A percentile compares a stretch with the other conserved stretches of the same genome.
phyloP scores from a whole-genome alignment of 2,888 invertebrate species.

The Mechanitis mazaeus region DNA sequence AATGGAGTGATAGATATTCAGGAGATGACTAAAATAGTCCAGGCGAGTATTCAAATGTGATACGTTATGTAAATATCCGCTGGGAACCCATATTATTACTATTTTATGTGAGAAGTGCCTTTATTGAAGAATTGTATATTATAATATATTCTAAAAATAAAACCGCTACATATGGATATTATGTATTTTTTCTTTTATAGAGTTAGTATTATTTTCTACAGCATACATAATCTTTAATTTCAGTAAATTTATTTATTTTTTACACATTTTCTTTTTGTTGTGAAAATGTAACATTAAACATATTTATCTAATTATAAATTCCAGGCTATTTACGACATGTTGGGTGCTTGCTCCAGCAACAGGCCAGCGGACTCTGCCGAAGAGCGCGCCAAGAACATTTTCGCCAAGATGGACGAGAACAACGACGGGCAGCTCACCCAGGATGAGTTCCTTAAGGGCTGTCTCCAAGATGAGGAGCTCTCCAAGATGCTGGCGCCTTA shows the following conservation, averaged over 20 bases:
- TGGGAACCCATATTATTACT: neutral
- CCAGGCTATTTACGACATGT: constrained; percentile 99
- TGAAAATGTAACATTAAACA: too few relatives aligned
- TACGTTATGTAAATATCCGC: constrained; percentile 1
- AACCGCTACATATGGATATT: too few relatives aligned
- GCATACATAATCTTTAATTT: too few relatives aligned
- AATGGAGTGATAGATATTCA: constrained; percentile 98
- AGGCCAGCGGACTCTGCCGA: constrained; percentile 97
- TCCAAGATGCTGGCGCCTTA: constrained; percentile 96
- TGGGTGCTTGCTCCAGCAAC: constrained; percentile 97
- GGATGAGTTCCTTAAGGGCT: constrained; percentile 98
- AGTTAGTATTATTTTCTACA: too few relatives aligned
- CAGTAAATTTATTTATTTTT: too few relatives aligned
- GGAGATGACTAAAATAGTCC: constrained; percentile 99
- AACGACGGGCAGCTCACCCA: constrained; percentile 98
- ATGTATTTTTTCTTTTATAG: too few relatives aligned
- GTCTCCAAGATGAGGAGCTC: constrained; percentile 96
- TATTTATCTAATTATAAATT: constrained; percentile 34
- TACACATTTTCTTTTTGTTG: too few relatives aligned
- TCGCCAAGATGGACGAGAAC: constrained; percentile 99
- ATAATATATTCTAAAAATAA: too few relatives aligned
- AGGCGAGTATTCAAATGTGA: constrained; percentile 78
- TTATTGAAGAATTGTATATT: too few relatives aligned
- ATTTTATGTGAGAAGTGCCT: too few relatives aligned
- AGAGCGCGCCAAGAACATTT: constrained; percentile 98